Evolutionary conservation across 2,888 invertebrate genomes (phyloP).

Genomic region (Pristionchus entomophagus): DNA sequence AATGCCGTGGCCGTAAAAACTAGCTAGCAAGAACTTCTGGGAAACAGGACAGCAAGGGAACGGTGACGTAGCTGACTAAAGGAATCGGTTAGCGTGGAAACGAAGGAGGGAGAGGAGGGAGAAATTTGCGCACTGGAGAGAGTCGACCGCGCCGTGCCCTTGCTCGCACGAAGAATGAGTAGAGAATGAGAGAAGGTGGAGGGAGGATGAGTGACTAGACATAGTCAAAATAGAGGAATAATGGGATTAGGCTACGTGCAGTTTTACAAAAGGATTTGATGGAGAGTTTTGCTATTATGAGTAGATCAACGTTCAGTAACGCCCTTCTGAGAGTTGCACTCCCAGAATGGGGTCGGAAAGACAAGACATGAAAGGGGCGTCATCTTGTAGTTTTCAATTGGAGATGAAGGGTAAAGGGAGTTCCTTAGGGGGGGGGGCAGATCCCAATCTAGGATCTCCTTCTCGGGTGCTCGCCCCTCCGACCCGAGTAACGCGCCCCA

Average conservation of each 20-base stretch:
- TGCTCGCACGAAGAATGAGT: not conserved
- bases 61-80: no score
- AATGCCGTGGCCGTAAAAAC: no score
- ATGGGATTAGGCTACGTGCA: no score
- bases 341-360: not conserved
- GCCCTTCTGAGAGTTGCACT: not conserved
- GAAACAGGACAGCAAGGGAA: not conserved
- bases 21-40: not conserved
- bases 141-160: not conserved
- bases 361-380: not conserved
- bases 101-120: not conserved
- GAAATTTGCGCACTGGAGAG: not conserved
- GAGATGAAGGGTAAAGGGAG: not conserved
- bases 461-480: not conserved
- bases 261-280: no score
- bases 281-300: no score
- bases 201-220: not conserved
- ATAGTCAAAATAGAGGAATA: no score
- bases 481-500: not conserved
- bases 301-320: no score
- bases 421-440: no score
- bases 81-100: no score
- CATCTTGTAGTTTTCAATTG: no score
- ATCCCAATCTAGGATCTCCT: not conserved
- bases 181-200: not conserved